Evolutionary conservation across 2,888 invertebrate genomes (phyloP).

Genomic region (Sarcophaga variegata): DNA sequence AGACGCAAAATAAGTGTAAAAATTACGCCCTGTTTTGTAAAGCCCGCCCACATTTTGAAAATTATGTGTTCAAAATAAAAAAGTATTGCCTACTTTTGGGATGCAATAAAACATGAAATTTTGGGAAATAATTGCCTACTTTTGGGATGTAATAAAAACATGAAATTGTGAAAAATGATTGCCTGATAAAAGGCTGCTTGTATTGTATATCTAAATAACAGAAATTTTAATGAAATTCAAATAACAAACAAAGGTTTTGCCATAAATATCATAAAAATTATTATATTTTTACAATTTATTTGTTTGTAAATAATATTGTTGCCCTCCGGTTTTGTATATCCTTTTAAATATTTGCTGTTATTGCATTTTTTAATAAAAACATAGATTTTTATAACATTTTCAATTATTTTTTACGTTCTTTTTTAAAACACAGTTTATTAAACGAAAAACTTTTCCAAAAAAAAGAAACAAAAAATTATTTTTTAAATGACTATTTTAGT

Average conservation of each 20-base stretch:
- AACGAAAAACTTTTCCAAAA: constrained; percentile 25
- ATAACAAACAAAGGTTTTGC: no score
- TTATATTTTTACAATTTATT: no score
- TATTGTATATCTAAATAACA: no score
- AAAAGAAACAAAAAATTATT: constrained; percentile 15
- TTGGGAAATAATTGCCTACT: background rate
- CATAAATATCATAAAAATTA: no score
- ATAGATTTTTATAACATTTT: background rate
- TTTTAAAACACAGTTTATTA: constrained; percentile 48
- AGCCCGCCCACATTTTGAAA: background rate
- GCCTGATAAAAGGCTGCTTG: background rate
- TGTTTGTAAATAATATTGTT: no score
- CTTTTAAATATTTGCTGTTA: background rate
- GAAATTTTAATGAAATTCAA: no score
- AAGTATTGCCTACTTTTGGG: no score
- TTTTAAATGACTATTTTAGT: background rate
- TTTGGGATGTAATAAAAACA: background rate
- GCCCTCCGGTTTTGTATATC: background rate
- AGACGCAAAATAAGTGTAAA: background rate
- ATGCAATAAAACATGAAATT: no score
- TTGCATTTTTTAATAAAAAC: background rate
- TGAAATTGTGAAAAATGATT: background rate
- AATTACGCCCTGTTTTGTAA: background rate
- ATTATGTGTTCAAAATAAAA: background rate
- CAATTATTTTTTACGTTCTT: background rate